Base-by-base conservation (phyloP, 1,140 invertebrate species). In the Danaus melanippus region DNA sequence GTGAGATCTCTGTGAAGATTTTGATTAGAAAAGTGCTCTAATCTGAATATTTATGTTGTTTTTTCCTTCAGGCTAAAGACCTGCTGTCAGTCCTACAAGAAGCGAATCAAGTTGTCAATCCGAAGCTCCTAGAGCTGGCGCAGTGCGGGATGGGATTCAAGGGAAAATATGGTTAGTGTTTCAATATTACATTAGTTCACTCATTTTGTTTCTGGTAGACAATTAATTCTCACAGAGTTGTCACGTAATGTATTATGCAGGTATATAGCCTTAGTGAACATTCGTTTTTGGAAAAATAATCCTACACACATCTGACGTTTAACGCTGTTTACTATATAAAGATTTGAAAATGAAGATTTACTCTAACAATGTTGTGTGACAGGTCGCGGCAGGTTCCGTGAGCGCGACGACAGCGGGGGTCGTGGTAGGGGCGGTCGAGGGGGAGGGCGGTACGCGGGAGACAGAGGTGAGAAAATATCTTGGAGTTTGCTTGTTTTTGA, bases 61-160 rank as follows among this genome's bases (percentile, higher is more conserved):
- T 53, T 58, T 60, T n/a, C n/a, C n/a, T n/a, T 69, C 93, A 98
- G 88, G 97, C 97, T 0, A 92, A 92, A 71, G 97, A 99, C 80
- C 88, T 99, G 69, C 93, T 99, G 62, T 92, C 94, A 55, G 97
- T 99, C 15, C 85, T 99, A 42, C 92, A 93, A 69, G 97, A 99
- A 86, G 97, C 97, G 0, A 98, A 98, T 53, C 80, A 90, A 75
- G 88, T 89, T 42, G 89, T 90, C n/a, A 90, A 90, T 67, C 89
- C 89, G 0, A 88, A 87, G 55, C 73, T 90, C 21, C 63, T 89
- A 68, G 89, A 90, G 64, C 74, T 90, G 65, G 87, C 88, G 10
- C 87, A 89, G 52, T 84, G 88, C 55, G 85, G 88, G 7, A 87
- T 81, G 73, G 84, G 84, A 50, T 82, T 84, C 71, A 87, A 86